These are phyloP conservation scores for Dermolepida albohirtum DNA, from an alignment of 2,888 invertebrate species.

Conservation along the genomic window DNA sequence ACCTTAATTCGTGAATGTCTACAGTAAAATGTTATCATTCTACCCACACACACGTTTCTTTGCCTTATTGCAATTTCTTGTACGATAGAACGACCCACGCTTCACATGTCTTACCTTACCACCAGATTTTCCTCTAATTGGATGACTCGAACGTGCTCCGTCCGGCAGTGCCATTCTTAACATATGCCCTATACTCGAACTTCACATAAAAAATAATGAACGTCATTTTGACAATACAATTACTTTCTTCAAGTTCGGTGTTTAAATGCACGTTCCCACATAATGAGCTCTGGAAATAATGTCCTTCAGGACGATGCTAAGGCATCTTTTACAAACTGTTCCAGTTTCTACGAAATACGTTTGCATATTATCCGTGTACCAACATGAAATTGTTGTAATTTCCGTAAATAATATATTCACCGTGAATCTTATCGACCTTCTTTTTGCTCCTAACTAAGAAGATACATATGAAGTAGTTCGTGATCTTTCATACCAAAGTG, in stretches of 20 bases:
- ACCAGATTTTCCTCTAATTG: slow-evolving; percentile 48
- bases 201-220: slow-evolving; percentile 53
- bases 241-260: slow-evolving; percentile 42
- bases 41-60: slow-evolving; percentile 18
- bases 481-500: too few species aligned
- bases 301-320: slow-evolving; percentile 25
- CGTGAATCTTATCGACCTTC: too few species aligned
- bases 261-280: slow-evolving; percentile 43
- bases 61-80: slow-evolving; percentile 34
- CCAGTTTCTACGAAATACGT: slow-evolving; percentile 21
- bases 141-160: slow-evolving; percentile 52
- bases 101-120: slow-evolving; percentile 42
- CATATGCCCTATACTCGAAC: slow-evolving; percentile 49
- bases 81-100: slow-evolving; percentile 30
- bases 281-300: slow-evolving; percentile 41
- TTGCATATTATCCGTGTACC: background rate
- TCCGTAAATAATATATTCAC: too few species aligned
- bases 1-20: slow-evolving; percentile 38
- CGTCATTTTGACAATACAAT: slow-evolving; percentile 44
- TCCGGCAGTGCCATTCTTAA: slow-evolving; percentile 46
- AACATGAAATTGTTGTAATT: slow-evolving; percentile 1
- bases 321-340: slow-evolving; percentile 16
- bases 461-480: too few species aligned
- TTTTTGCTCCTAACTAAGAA: too few species aligned
- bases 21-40: slow-evolving; percentile 34